phyloP scores from a whole-genome alignment of 2,113 vertebrate genomes.

The Fregata magnificens region DNA sequence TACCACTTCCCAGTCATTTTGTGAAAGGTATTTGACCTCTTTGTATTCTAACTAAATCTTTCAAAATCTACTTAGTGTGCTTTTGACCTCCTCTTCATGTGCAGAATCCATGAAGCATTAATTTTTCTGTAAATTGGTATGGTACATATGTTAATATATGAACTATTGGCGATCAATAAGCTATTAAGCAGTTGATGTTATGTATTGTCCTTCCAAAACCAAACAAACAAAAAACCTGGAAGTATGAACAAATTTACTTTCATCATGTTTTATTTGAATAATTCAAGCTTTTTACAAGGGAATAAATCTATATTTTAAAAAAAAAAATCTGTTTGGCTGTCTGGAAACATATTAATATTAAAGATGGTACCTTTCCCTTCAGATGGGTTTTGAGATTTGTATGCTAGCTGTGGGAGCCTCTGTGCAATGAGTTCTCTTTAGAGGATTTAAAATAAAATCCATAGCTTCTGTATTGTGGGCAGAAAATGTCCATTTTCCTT shows the following conservation, averaged over 20 bases:
- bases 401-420: not conserved
- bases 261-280: not conserved
- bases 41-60: not conserved
- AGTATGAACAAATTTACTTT: not conserved
- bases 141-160: not conserved
- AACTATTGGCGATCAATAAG: not conserved
- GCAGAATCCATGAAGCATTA: not conserved
- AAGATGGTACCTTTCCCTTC: not conserved
- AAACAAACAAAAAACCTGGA: not conserved
- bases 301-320: conserved; percentile 3
- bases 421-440: not conserved
- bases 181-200: not conserved
- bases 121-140: not conserved
- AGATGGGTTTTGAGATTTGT: not conserved
- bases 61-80: not conserved
- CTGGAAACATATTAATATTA: not conserved
- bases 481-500: conserved; percentile 14
- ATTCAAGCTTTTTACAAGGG: not conserved
- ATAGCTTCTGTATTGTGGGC: not conserved
- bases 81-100: not conserved
- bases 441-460: conserved; percentile 21
- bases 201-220: not conserved
- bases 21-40: not conserved
- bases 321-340: not conserved
- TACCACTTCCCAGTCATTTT: not conserved